These are phyloP conservation scores for Achlya flavicornis DNA, from an alignment of 2,888 invertebrate genomes.

Conservation along the genomic window DNA sequence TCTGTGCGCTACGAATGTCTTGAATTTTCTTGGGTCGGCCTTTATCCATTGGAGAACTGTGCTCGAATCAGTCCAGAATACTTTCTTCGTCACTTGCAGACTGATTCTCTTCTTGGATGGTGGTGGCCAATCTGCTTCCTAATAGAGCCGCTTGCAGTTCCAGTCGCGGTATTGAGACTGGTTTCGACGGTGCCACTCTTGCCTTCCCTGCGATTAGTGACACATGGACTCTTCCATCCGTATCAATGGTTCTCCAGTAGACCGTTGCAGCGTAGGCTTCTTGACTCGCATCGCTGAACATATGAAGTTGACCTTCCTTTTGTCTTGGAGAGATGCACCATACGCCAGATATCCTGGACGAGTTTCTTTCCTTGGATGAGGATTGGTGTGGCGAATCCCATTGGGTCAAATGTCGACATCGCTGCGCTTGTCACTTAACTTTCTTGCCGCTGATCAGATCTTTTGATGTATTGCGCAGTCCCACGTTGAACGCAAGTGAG, in stretches of 20 bases:
- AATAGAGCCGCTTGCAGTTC: slow-evolving; percentile 12
- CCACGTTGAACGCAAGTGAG: no score
- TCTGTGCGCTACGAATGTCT: slow-evolving; percentile 23
- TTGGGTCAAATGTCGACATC: background rate
- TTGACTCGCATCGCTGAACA: background rate
- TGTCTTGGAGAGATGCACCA: background rate
- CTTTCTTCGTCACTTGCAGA: background rate
- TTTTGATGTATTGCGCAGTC: background rate
- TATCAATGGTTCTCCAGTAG: background rate
- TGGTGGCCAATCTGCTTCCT: slow-evolving; percentile 17
- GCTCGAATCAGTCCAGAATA: slow-evolving; percentile 25
- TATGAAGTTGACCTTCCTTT: background rate
- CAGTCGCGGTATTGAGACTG: background rate
- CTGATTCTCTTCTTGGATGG: slow-evolving; percentile 14
- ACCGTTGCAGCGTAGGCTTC: background rate
- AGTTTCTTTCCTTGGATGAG: background rate
- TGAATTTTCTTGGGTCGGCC: slow-evolving; percentile 15
- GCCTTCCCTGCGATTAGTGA: background rate
- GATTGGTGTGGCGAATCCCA: background rate
- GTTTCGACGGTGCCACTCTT: background rate
- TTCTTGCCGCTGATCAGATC: background rate
- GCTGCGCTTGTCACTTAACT: background rate
- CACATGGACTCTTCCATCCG: background rate
- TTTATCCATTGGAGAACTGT: no score
- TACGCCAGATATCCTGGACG: background rate